Evolutionary conservation across 2,888 invertebrate species (phyloP).

Genomic region (Drosophila melanosoma): DNA sequence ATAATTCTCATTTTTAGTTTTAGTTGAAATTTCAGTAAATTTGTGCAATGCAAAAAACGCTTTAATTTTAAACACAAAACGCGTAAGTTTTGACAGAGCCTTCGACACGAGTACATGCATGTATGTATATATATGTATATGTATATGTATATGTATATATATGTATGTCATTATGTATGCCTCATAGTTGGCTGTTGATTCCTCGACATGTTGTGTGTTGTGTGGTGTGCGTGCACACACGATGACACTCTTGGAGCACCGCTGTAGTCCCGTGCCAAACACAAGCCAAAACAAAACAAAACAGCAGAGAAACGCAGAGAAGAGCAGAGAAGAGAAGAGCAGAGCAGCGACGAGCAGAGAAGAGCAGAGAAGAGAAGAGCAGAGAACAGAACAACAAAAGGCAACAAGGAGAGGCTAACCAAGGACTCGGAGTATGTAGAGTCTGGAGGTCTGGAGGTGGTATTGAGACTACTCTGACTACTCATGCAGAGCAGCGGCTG

Average conservation of each 20-base stretch:
- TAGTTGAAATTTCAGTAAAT: background rate
- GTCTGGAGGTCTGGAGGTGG: conserved; percentile 12
- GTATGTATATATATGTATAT: conserved; percentile 4
- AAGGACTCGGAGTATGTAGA: conserved; percentile 26
- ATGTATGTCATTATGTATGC: background rate
- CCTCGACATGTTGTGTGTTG: conserved; percentile 36
- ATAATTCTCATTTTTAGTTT: background rate
- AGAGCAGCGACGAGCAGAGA: conserved; percentile 1
- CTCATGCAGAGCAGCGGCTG: conserved; percentile 74
- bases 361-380: conserved; percentile 15
- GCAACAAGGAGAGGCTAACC: conserved; percentile 25
- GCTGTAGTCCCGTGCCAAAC: conserved; percentile 33
- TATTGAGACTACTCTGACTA: conserved; percentile 33
- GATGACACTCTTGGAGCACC: conserved; percentile 38
- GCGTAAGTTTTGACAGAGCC: background rate
- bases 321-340: conserved; percentile 8
- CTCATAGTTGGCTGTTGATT: conserved; percentile 42
- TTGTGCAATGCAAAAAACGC: background rate
- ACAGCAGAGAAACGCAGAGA: conserved; percentile 28
- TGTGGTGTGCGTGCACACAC: conserved; percentile 21
- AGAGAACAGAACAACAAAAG: conserved; percentile 42
- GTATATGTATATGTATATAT: too few species aligned
- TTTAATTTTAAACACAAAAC: conserved; percentile 21
- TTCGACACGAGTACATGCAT: conserved; percentile 18
- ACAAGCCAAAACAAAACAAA: conserved; percentile 50